phyloP scores from a whole-genome alignment of 2,113 vertebrate genomes.

The Donacobius atricapilla region DNA sequence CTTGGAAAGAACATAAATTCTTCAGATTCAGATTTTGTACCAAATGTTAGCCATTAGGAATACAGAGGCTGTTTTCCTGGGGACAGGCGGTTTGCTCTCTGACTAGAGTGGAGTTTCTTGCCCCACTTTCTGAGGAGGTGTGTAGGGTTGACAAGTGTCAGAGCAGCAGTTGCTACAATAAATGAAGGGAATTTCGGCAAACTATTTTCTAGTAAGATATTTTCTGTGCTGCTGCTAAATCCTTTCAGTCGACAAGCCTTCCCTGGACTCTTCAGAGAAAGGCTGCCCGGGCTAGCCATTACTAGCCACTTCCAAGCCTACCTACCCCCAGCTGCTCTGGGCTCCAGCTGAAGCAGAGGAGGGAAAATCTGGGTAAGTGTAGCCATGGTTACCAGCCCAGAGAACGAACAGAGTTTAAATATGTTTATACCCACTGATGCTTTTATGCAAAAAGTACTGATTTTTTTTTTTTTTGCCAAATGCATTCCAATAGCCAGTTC shows the following conservation, averaged over 20 bases:
- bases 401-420: neutral
- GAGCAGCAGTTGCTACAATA: neutral
- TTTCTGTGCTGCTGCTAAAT: neutral
- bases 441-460: neutral
- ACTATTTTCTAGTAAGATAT: neutral
- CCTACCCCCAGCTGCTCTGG: neutral
- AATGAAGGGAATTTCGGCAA: neutral
- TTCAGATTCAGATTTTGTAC: neutral
- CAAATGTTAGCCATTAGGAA: neutral
- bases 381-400: constrained; percentile 13
- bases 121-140: neutral
- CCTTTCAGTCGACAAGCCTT: neutral
- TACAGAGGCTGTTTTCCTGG: neutral
- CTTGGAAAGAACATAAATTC: neutral
- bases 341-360: neutral
- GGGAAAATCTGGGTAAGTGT: neutral
- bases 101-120: neutral
- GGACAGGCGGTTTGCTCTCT: neutral
- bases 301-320: neutral
- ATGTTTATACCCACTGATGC: neutral
- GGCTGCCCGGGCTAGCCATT: neutral
- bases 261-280: neutral
- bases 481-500: neutral
- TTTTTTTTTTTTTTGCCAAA: neutral
- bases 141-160: neutral